These are phyloP conservation scores for Emys orbicularis DNA, from an alignment of 2,797 vertebrate genomes.

Conservation along the genomic window DNA sequence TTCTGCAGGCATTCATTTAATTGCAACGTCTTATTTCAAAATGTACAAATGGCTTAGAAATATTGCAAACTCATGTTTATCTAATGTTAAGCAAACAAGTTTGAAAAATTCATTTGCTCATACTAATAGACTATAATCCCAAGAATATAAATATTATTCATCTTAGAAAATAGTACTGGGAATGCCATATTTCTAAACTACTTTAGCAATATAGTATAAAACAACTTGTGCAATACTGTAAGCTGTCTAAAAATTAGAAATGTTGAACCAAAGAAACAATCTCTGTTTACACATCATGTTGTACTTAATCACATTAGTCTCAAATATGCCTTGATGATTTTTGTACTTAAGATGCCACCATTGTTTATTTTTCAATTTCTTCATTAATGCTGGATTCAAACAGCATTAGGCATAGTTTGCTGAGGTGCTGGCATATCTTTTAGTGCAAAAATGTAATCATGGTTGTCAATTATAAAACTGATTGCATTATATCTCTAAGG, in stretches of 20 bases:
- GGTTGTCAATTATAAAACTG: constrained; percentile 68
- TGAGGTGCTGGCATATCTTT: constrained; percentile 58
- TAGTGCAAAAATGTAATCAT: constrained; percentile 71
- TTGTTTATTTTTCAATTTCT: constrained; percentile 77
- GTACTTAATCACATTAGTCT: constrained; percentile 71
- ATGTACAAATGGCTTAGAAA: constrained; percentile 41
- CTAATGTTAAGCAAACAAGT: constrained; percentile 62
- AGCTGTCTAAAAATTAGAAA: constrained; percentile 58
- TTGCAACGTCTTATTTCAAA: constrained; percentile 27
- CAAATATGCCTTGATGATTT: constrained; percentile 63
- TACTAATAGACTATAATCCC: constrained; percentile 64
- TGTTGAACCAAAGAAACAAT: constrained; percentile 40
- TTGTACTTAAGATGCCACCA: constrained; percentile 55
- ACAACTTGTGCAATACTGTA: background rate
- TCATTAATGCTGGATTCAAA: constrained; percentile 71
- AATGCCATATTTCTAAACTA: background rate
- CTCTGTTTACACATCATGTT: constrained; percentile 54
- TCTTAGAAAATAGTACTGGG: constrained; percentile 24
- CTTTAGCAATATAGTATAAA: background rate
- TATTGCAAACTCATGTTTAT: constrained; percentile 53
- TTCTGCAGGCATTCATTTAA: constrained; percentile 47
- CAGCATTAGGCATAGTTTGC: constrained; percentile 58
- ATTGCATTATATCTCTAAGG: constrained; percentile 70
- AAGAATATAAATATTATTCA: constrained; percentile 52
- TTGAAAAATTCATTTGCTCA: constrained; percentile 62